Conservation (phyloP, 2,797 vertebrate genomes). For the Vipera latastei region DNA sequence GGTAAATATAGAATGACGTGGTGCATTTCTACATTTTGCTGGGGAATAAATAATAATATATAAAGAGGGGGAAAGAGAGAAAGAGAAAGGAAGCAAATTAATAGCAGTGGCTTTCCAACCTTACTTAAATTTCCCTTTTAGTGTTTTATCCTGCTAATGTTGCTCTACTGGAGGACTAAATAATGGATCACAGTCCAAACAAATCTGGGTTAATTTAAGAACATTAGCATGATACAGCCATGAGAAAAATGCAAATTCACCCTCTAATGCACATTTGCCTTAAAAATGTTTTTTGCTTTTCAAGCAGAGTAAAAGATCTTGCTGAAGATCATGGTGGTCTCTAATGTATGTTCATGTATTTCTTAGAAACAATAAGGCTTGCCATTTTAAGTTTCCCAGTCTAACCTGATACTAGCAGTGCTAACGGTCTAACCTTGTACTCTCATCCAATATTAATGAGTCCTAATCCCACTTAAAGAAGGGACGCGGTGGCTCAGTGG, state of each 20-base stretch:
- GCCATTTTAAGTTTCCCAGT: not conserved
- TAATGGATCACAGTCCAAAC: not conserved
- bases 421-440: not conserved
- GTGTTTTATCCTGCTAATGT: not conserved
- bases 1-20: slow-evolving; percentile 26
- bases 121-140: not conserved
- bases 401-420: not conserved
- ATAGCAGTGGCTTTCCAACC: not conserved
- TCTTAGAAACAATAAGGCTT: not conserved
- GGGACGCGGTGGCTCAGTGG: too few species aligned
- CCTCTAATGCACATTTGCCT: not conserved
- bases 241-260: not conserved
- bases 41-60: not conserved
- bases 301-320: not conserved
- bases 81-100: not conserved
- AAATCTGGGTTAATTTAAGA: not conserved
- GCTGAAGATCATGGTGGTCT: not conserved
- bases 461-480: not conserved
- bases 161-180: not conserved
- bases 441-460: not conserved
- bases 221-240: not conserved
- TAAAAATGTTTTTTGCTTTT: not conserved
- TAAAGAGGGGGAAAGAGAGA: not conserved
- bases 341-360: not conserved
- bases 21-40: slow-evolving; percentile 7